Conservation (phyloP, 2,797 vertebrate genomes). For the Phrynocephalus guinanensis region DNA sequence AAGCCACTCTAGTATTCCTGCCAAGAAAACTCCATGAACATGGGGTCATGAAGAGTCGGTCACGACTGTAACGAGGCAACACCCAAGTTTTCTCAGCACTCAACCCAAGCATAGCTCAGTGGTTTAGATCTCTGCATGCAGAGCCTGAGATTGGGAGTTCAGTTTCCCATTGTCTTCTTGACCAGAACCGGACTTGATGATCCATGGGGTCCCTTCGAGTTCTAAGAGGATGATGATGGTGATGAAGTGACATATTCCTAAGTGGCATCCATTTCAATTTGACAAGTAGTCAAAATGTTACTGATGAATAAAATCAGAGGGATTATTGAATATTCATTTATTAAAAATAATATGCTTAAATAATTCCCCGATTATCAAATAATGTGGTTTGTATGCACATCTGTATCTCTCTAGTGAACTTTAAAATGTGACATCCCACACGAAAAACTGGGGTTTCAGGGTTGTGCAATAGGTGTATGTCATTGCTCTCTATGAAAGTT, state of each 20-base stretch:
- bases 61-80: too few species aligned
- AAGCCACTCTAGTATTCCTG: too few species aligned
- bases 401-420: neutral
- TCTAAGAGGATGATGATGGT: too few species aligned
- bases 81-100: too few species aligned
- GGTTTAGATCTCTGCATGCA: too few species aligned
- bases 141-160: too few species aligned
- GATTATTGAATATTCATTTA: neutral
- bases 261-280: neutral
- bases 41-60: too few species aligned
- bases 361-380: neutral
- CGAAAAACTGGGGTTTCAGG: neutral
- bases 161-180: too few species aligned
- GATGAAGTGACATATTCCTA: neutral
- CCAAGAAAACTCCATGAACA: too few species aligned
- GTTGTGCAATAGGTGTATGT: conserved; percentile 10
- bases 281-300: neutral
- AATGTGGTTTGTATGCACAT: neutral
- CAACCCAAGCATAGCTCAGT: too few species aligned
- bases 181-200: too few species aligned
- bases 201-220: too few species aligned
- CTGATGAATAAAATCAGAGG: neutral
- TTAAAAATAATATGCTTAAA: neutral
- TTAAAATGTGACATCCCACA: neutral
- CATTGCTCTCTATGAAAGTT: conserved; percentile 13